phyloP scores from a whole-genome alignment of 2,113 vertebrate genomes.

The Podarcis muralis region DNA sequence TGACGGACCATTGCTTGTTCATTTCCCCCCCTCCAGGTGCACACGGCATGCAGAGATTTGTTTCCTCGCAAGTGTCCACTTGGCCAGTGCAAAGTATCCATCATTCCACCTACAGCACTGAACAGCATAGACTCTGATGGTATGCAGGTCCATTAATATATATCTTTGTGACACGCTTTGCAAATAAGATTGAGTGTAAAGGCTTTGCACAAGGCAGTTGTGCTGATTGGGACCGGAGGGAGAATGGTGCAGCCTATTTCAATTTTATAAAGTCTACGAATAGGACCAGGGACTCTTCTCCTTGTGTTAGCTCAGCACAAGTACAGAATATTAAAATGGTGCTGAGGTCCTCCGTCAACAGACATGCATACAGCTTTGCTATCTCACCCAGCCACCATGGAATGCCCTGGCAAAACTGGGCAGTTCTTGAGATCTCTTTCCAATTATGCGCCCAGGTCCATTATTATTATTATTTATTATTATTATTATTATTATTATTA shows the following conservation, averaged over 20 bases:
- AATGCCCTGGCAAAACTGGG: neutral
- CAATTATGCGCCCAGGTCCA: neutral
- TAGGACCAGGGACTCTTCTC: neutral
- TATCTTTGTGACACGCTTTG: neutral
- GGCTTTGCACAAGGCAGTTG: neutral
- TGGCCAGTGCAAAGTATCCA: conserved; percentile 97
- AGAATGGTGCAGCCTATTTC: neutral
- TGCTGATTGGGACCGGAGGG: neutral
- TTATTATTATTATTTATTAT: no score
- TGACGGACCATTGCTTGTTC: neutral
- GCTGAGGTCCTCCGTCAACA: neutral
- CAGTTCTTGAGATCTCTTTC: neutral
- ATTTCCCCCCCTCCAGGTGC: conserved; percentile 84
- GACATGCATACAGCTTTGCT: no score
- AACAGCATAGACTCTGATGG: conserved; percentile 99
- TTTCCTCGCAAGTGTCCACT: conserved; percentile 94
- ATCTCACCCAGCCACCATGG: neutral
- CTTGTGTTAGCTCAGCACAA: neutral
- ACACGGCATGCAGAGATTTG: conserved; percentile 94
- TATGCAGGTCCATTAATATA: conserved; percentile 72
- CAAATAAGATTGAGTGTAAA: neutral
- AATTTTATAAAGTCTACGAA: neutral
- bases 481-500: no score
- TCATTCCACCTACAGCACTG: conserved; percentile 96
- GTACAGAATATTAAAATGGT: neutral